Evolutionary conservation across 2,113 vertebrate genomes (phyloP).

Genomic region (human (Homo sapiens)): DNA sequence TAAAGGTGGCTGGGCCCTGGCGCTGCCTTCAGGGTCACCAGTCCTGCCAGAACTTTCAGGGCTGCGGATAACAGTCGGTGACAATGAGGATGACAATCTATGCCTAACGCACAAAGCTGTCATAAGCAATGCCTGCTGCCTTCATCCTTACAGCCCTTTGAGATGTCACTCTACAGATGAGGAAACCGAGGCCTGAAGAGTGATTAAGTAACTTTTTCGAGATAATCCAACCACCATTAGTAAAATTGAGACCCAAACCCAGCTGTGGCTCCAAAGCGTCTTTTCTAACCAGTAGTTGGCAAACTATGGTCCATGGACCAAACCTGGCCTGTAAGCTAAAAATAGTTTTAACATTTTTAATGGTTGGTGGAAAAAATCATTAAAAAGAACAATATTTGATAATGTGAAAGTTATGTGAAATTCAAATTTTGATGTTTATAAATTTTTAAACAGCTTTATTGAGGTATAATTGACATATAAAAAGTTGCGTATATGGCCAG

Average conservation of each 20-base stretch:
- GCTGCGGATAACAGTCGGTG: neutral
- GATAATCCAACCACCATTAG: neutral
- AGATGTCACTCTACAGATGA: neutral
- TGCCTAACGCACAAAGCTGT: neutral
- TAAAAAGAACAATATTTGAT: neutral
- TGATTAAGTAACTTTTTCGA: neutral
- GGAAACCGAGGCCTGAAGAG: neutral
- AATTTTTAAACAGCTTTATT: neutral
- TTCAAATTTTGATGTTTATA: neutral
- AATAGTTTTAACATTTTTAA: neutral
- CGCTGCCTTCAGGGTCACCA: neutral
- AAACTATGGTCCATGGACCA: neutral
- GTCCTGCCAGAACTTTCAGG: neutral
- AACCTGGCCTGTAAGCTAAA: neutral
- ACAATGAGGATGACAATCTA: neutral
- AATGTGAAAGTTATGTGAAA: neutral
- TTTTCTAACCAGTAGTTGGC: neutral
- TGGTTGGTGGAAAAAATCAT: fast-evolving
- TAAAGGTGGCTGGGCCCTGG: neutral
- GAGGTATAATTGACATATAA: neutral
- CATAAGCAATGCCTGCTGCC: neutral
- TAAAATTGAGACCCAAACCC: neutral
- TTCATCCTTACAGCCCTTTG: neutral
- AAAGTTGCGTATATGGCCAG: neutral
- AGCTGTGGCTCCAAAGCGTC: neutral